phyloP scores from a whole-genome alignment of 2,888 invertebrate genomes.

The Ypsolopha sequella region DNA sequence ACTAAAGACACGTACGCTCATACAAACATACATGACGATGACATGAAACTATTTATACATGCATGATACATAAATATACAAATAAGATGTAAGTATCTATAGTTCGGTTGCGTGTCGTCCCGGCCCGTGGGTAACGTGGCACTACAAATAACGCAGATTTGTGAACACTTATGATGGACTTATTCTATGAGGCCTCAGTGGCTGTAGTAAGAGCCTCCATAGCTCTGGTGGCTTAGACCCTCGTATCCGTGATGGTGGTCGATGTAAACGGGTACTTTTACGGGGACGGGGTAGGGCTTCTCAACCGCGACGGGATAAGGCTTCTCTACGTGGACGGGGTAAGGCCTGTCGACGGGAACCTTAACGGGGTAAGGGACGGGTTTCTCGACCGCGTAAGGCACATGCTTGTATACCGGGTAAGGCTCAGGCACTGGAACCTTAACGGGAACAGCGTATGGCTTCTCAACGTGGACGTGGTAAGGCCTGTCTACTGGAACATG shows the following conservation, averaged over 20 bases:
- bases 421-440: constrained; percentile 71
- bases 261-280: constrained; percentile 59
- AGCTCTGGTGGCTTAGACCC: constrained; percentile 9
- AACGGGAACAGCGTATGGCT: constrained; percentile 63
- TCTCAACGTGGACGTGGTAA: constrained; percentile 67
- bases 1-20: constrained; percentile 58
- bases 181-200: constrained; percentile 47
- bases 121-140: constrained; percentile 31
- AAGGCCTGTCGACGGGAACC: constrained; percentile 75
- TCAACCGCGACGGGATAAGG: constrained; percentile 61
- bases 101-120: constrained; percentile 43
- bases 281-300: constrained; percentile 65
- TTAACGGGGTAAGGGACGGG: constrained; percentile 75
- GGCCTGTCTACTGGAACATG: constrained; percentile 74
- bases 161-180: constrained; percentile 28
- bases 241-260: constrained; percentile 22
- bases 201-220: constrained; percentile 32
- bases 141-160: constrained; percentile 27
- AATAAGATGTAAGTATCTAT: constrained; percentile 44
- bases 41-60: constrained; percentile 22
- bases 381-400: constrained; percentile 73
- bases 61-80: constrained; percentile 39
- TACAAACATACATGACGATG: constrained; percentile 44
- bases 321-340: constrained; percentile 68
- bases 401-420: constrained; percentile 76